A percentile compares a stretch with the other conserved stretches of the same genome.
These are phyloP conservation scores for Hylomyscus alleni DNA, from an alignment of 2,797 vertebrate species.

Conservation along the genomic window DNA sequence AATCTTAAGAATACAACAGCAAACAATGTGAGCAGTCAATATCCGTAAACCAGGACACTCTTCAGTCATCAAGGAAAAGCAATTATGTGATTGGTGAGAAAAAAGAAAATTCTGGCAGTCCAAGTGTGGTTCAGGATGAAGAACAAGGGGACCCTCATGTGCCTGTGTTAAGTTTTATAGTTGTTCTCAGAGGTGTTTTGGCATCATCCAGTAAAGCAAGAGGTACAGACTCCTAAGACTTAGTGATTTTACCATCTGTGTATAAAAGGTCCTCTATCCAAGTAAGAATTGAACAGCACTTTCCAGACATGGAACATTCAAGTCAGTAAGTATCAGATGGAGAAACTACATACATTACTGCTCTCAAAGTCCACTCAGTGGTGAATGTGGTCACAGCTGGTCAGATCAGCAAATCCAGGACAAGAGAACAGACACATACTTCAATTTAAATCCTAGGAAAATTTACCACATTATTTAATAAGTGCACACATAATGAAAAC, in stretches of 20 bases:
- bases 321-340: background rate
- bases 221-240: background rate
- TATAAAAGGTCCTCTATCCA: background rate
- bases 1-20: background rate
- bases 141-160: background rate
- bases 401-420: background rate
- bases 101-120: background rate
- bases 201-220: too few species aligned
- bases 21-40: background rate
- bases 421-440: background rate
- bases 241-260: background rate
- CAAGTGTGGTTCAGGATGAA: background rate
- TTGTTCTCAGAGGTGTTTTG: background rate
- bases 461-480: background rate
- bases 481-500: background rate
- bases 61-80: background rate
- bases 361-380: background rate
- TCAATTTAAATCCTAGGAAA: conserved; percentile 7
- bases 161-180: too few species aligned
- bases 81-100: too few species aligned
- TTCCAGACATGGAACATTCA: background rate
- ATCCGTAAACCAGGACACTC: background rate
- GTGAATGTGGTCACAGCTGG: background rate
- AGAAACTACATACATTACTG: background rate
- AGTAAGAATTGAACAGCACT: background rate